Evolutionary conservation across 2,113 vertebrate species (phyloP).

Genomic region (Aramus guarauna): DNA sequence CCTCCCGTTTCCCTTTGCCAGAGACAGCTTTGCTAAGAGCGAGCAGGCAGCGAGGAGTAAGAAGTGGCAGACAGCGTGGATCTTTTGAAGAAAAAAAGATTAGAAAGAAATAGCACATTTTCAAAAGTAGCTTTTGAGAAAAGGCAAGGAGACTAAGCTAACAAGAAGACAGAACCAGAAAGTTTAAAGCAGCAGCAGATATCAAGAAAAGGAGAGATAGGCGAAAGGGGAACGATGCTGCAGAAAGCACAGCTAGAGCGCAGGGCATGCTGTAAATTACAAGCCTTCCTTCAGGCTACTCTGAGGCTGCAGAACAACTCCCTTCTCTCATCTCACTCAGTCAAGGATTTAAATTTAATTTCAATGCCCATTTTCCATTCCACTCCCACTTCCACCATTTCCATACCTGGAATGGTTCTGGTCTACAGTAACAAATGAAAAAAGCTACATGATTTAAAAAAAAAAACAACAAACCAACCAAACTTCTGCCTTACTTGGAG

Average conservation of each 20-base stretch:
- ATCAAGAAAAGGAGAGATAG: neutral
- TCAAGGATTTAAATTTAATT: neutral
- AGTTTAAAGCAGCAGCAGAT: neutral
- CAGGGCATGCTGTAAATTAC: neutral
- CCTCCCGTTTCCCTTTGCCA: neutral
- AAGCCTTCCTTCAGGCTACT: neutral
- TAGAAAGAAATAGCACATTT: neutral
- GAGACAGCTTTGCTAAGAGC: neutral
- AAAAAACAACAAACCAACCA: too few species aligned
- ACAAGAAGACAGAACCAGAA: neutral
- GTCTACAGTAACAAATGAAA: neutral
- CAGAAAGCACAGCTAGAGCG: neutral
- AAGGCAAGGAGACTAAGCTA: neutral
- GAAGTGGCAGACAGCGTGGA: neutral
- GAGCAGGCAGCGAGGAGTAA: neutral
- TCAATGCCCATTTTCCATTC: neutral
- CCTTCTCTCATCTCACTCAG: neutral
- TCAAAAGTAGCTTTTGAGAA: neutral
- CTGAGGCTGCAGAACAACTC: neutral
- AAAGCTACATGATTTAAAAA: neutral
- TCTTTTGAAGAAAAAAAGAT: neutral
- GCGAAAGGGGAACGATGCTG: neutral
- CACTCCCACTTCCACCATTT: neutral
- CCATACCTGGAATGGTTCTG: neutral
- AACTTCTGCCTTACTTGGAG: neutral